Base-by-base conservation (phyloP, 2,888 invertebrate genomes). In the Punctoribates punctum region DNA sequence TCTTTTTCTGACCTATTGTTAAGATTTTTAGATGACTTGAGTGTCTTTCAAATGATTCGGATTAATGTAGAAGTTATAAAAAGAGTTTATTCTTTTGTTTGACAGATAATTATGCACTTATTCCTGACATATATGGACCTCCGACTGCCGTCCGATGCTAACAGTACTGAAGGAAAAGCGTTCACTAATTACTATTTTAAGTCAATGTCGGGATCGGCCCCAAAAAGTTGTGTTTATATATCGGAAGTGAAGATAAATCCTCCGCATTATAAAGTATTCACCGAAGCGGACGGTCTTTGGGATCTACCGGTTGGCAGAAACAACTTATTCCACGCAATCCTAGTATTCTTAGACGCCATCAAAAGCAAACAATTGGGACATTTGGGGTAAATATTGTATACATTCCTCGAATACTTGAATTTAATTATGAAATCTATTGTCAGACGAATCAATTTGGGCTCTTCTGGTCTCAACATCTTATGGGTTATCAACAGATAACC, bases 101-200 rank as follows among this genome's bases (percentile, higher is more conserved):
- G 54, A 77, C 83, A 92, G 90, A 88, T 93, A 79, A 86, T 96
- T 78, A 90, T 94, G 87, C 93, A 94, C 83, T 84, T 93, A 80
- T 87, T 95, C 79, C 91, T 91, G 78, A 88, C 91, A 0, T 96
- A 96, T 84, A 86, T 96, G 85, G 96, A 96, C 84, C 89, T 90
- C 27, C 90, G 92, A 83, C 84, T 93, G 77, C 85, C 86, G 17
- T 82, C 84, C 87, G 83, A 84, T 73, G 83, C 85, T 0, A 83
- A 82, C 77, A 84, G 82, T 78, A 83, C 84, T 17, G 85, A 85
- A 78, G 84, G 84, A 1, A 84, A 83, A 79, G 82, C 84, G 25
- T 85, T 85, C 80, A 83, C 84, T 15, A 81, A 81, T 25, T 83
- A 83, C 76, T 82, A 84, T 79, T 84, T 85, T 75, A 79, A 83